phyloP scores from a whole-genome alignment of 2,888 invertebrate species.

The Cetonia aurata region DNA sequence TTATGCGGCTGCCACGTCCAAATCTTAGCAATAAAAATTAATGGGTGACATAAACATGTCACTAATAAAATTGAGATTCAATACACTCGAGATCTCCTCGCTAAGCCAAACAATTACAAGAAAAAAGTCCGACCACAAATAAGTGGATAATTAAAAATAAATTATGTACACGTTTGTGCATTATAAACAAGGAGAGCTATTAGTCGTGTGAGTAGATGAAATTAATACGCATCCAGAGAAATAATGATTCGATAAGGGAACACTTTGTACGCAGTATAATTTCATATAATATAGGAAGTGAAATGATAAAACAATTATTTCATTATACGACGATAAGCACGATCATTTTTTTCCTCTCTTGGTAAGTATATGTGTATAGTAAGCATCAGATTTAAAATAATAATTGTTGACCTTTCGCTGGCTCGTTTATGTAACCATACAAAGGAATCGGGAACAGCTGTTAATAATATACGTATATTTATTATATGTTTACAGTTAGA shows the following conservation, averaged over 20 bases:
- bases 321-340: constrained; percentile 21
- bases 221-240: constrained; percentile 3
- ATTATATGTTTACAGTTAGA: constrained; percentile 33
- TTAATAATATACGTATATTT: constrained; percentile 8
- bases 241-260: constrained; percentile 18
- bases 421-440: constrained; percentile 27
- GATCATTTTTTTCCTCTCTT: constrained; percentile 3
- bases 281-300: constrained; percentile 38
- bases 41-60: neutral
- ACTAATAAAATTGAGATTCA: neutral
- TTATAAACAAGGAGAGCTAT: neutral
- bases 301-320: constrained; percentile 36
- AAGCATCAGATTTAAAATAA: constrained; percentile 19
- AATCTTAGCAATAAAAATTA: constrained; percentile 5
- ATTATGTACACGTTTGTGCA: neutral
- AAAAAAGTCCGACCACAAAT: neutral
- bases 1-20: neutral
- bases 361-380: neutral
- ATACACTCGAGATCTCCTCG: constrained; percentile 1
- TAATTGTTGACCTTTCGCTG: constrained; percentile 27
- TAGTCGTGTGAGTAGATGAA: neutral
- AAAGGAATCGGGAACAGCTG: constrained; percentile 36
- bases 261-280: constrained; percentile 31
- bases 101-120: too few species aligned
- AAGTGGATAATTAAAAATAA: constrained; percentile 1